A percentile compares a stretch with the other conserved stretches of the same genome.
phyloP scores from a whole-genome alignment of 2,797 vertebrate genomes.

The Leptodon cayanensis region DNA sequence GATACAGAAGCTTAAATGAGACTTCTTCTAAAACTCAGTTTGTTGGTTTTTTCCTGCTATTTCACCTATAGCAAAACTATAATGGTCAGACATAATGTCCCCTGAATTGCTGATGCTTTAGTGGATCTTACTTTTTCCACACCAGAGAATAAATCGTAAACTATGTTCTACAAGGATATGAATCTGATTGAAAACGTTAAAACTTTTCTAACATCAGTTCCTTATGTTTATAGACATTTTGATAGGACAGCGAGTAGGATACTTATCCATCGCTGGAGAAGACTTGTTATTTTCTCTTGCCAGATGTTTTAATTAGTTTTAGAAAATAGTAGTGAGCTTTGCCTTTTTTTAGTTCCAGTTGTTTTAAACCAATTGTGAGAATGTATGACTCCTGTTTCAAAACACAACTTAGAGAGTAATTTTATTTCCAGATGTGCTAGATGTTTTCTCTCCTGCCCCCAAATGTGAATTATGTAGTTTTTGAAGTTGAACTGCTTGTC shows the following conservation, averaged over 20 bases:
- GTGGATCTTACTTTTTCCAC: not conserved
- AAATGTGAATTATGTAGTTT: not conserved
- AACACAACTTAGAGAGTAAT: not conserved
- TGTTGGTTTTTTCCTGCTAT: not conserved
- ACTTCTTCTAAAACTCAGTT: not conserved
- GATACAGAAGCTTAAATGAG: not conserved
- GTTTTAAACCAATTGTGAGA: slow-evolving; percentile 30
- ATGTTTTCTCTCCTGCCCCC: not conserved
- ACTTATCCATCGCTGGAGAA: not conserved
- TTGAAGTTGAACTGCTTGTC: not conserved
- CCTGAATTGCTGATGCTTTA: not conserved
- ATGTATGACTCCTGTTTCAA: slow-evolving; percentile 13
- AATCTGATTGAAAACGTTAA: not conserved
- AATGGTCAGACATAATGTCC: not conserved
- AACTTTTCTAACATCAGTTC: not conserved
- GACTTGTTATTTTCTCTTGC: not conserved
- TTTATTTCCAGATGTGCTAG: slow-evolving; percentile 34
- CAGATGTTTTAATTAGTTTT: not conserved
- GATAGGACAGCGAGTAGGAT: not conserved
- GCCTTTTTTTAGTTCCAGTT: slow-evolving; percentile 17
- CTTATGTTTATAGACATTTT: not conserved
- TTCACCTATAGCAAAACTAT: not conserved
- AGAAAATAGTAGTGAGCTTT: not conserved
- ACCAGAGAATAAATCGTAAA: not conserved
- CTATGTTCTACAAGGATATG: not conserved